Evolutionary conservation across 2,113 vertebrate genomes (phyloP).

Genomic region (Rhinolophus ferrumequinum): DNA sequence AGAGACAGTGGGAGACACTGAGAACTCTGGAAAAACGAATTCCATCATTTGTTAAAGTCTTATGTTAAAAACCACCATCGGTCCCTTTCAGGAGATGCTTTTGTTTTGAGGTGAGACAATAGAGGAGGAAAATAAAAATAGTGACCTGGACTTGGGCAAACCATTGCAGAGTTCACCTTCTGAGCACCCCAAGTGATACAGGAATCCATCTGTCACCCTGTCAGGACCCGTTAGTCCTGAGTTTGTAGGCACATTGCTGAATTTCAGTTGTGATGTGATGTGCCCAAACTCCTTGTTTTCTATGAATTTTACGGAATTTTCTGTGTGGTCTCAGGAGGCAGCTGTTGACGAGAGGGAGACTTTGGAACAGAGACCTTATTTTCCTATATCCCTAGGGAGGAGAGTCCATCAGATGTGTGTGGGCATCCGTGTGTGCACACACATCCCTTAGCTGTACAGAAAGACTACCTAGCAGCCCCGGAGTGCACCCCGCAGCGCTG

Average conservation of each 20-base stretch:
- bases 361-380: neutral
- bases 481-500: neutral
- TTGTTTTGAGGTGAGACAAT: neutral
- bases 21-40: neutral
- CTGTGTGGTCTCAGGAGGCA: neutral
- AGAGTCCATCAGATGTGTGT: neutral
- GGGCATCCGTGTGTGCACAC: fast-evolving
- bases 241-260: neutral
- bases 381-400: neutral
- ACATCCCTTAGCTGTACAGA: fast-evolving
- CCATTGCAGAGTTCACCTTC: neutral
- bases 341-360: neutral
- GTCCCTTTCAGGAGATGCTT: neutral
- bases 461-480: neutral
- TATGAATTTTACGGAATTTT: neutral
- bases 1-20: neutral
- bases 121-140: neutral
- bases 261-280: neutral
- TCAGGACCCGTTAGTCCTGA: neutral
- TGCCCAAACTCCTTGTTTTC: neutral
- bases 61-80: neutral
- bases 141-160: neutral
- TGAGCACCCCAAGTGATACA: neutral
- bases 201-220: neutral
- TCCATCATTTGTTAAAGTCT: neutral